A percentile compares a stretch with the other conserved stretches of the same genome.
Evolutionary conservation across 2,888 invertebrate species (phyloP).

Genomic region (Gymnocheta viridis): DNA sequence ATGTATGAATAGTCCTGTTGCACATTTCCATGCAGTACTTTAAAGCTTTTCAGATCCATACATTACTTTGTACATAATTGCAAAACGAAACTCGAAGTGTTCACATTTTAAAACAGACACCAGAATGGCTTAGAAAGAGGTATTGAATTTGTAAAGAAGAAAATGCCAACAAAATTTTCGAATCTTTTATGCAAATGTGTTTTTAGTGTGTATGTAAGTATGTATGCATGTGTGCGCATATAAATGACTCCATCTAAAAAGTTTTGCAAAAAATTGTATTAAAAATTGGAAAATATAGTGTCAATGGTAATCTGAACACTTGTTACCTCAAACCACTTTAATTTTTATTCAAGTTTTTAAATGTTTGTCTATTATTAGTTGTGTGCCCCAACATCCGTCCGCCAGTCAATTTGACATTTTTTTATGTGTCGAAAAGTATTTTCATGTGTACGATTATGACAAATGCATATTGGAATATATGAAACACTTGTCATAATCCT

Average conservation of each 20-base stretch:
- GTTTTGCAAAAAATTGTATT: constrained; percentile 20
- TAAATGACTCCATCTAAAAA: background rate
- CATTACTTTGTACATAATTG: background rate
- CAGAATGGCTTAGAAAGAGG: constrained; percentile 39
- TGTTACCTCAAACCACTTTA: constrained; percentile 31
- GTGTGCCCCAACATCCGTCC: background rate
- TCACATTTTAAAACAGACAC: background rate
- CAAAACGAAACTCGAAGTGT: constrained; percentile 10
- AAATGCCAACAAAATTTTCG: constrained; percentile 7
- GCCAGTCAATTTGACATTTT: constrained; percentile 6
- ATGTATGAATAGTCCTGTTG: constrained; percentile 42
- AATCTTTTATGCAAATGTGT: constrained; percentile 20
- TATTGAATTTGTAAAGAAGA: constrained; percentile 52
- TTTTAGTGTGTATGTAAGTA: no score
- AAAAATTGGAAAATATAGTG: constrained; percentile 6
- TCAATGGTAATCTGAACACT: constrained; percentile 40
- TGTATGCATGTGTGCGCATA: background rate
- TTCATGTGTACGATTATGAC: no score
- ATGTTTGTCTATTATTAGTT: background rate
- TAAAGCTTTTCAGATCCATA: background rate
- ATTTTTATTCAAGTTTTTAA: background rate
- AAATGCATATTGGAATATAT: no score
- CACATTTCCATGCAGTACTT: background rate
- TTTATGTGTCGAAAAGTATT: background rate
- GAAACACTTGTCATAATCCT: no score